phyloP scores from a whole-genome alignment of 2,888 invertebrate genomes.

The Omphaloscelis lunosa region DNA sequence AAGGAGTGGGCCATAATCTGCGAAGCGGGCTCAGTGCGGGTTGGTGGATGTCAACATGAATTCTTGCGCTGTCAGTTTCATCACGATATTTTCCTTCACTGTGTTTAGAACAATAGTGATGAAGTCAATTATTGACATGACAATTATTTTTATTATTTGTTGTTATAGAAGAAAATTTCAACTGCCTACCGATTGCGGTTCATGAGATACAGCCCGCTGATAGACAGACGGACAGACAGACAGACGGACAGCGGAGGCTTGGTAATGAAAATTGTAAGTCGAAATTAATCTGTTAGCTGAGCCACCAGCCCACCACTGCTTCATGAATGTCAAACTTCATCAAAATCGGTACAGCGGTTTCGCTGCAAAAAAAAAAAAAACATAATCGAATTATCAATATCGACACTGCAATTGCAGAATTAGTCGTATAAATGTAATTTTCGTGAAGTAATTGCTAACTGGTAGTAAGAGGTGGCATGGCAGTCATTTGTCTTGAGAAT shows the following conservation, averaged over 20 bases:
- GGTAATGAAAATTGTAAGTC: background rate
- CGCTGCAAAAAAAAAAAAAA: background rate
- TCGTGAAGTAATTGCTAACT: conserved; percentile 34
- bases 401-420: conserved; percentile 39
- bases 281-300: background rate
- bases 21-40: background rate
- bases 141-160: too few relatives aligned
- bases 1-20: background rate
- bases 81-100: too few relatives aligned
- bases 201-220: too few relatives aligned
- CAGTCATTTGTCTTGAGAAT: conserved; percentile 28
- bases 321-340: background rate
- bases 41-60: too few relatives aligned
- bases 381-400: too few relatives aligned
- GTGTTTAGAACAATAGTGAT: too few relatives aligned
- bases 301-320: background rate
- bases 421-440: conserved; percentile 31
- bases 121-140: too few relatives aligned
- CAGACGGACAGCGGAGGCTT: too few relatives aligned
- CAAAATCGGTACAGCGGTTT: background rate
- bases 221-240: too few relatives aligned
- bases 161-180: too few relatives aligned
- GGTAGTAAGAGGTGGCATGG: conserved; percentile 17
- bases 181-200: too few relatives aligned
- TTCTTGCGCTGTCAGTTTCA: too few relatives aligned